phyloP scores from a whole-genome alignment of 2,888 invertebrate genomes.

The Reticulitermes lucifugus region DNA sequence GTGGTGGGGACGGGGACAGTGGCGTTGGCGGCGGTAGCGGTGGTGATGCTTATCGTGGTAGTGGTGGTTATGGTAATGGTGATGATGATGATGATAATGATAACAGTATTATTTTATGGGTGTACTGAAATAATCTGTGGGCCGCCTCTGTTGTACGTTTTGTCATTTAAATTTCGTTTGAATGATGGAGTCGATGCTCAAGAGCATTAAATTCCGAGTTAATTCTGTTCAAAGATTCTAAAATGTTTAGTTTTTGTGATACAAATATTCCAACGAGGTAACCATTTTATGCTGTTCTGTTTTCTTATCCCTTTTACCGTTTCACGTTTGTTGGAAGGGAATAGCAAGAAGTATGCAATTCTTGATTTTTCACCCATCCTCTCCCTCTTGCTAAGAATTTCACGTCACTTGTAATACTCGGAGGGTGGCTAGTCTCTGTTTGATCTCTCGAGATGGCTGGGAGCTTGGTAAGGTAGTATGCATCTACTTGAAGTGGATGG shows the following conservation, averaged over 20 bases:
- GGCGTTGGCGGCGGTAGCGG: too few species aligned
- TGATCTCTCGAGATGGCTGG: constrained; percentile 31
- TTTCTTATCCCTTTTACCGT: constrained; percentile 23
- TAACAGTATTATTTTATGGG: neutral
- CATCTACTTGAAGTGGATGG: constrained; percentile 33
- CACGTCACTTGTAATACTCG: constrained; percentile 21
- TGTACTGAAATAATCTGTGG: neutral
- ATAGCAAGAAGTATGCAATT: constrained; percentile 31
- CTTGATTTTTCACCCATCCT: constrained; percentile 31
- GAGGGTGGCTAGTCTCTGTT: constrained; percentile 12
- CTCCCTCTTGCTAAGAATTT: constrained; percentile 4
- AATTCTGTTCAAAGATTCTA: constrained; percentile 23
- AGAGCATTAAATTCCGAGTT: neutral
- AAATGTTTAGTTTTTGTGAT: constrained; percentile 18
- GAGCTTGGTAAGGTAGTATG: constrained; percentile 32
- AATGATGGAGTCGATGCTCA: neutral
- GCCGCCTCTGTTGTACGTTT: neutral
- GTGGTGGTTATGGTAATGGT: too few species aligned
- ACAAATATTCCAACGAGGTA: neutral
- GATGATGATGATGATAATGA: too few species aligned
- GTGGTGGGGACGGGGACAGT: too few species aligned
- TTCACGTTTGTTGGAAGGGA: constrained; percentile 20
- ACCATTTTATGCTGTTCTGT: constrained; percentile 17
- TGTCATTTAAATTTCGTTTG: neutral
- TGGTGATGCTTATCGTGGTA: too few species aligned